A percentile compares a stretch with the other conserved stretches of the same genome.
Conservation (phyloP, 30 jellyfish, hydroid and myxozoan genomes). For the Mastigias papua region DNA sequence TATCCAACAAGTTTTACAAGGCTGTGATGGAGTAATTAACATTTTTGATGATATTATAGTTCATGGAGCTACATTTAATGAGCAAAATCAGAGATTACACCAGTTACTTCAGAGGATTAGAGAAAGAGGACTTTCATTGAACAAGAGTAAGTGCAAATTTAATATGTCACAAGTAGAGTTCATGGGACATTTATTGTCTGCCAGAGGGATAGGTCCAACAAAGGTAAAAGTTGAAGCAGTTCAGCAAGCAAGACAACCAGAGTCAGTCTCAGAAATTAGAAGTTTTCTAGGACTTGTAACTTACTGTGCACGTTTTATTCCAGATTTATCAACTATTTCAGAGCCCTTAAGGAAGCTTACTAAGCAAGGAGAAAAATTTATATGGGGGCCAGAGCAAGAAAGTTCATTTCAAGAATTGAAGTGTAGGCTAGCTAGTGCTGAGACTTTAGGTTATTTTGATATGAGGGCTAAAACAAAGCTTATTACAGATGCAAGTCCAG, state of each 20-base stretch:
- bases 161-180: neutral
- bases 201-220: slow-evolving; percentile 49
- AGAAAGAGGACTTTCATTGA: slow-evolving; percentile 58
- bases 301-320: slow-evolving; percentile 28
- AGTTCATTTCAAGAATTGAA: slow-evolving; percentile 49
- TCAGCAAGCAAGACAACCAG: slow-evolving; percentile 62
- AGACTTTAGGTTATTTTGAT: slow-evolving; percentile 53
- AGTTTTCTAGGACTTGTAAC: slow-evolving; percentile 39
- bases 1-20: slow-evolving; percentile 31
- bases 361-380: slow-evolving; percentile 36
- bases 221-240: slow-evolving; percentile 68
- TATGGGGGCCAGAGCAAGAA: slow-evolving; percentile 67
- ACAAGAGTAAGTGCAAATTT: slow-evolving; percentile 68
- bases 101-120: slow-evolving; percentile 35
- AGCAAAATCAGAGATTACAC: slow-evolving; percentile 60
- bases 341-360: slow-evolving; percentile 75
- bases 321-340: slow-evolving; percentile 57
- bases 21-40: slow-evolving; percentile 11
- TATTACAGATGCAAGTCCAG: slow-evolving; percentile 72
- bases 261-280: slow-evolving; percentile 66
- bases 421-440: slow-evolving; percentile 6
- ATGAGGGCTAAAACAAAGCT: slow-evolving; percentile 48
- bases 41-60: slow-evolving; percentile 68
- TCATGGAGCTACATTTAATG: slow-evolving; percentile 48
- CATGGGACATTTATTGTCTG: slow-evolving; percentile 12